phyloP scores from a whole-genome alignment of 2,888 invertebrate species.

The Synanthedon formicaeformis region DNA sequence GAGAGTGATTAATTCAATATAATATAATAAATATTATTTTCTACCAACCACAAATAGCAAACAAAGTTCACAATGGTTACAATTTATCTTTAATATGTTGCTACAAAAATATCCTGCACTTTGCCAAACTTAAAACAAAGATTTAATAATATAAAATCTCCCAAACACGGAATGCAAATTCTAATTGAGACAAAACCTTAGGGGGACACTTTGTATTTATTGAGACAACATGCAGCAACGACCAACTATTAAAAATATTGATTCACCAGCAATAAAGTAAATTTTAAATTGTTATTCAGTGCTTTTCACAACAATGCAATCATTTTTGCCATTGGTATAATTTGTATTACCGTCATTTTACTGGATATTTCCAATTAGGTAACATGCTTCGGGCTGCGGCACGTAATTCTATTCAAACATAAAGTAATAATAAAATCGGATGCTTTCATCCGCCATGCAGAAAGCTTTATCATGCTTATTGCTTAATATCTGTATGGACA shows the following conservation, averaged over 20 bases:
- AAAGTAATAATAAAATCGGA: slow-evolving; percentile 60
- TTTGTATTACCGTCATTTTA: slow-evolving; percentile 26
- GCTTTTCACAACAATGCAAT: slow-evolving; percentile 43
- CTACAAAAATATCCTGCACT: slow-evolving; percentile 1
- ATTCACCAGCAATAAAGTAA: slow-evolving; percentile 31
- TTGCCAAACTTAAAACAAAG: slow-evolving; percentile 15
- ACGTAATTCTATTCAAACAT: slow-evolving; percentile 53
- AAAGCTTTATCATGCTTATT: slow-evolving; percentile 62
- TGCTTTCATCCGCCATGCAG: slow-evolving; percentile 65
- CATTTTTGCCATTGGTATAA: slow-evolving; percentile 19
- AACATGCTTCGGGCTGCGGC: slow-evolving; percentile 69
- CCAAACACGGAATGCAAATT: slow-evolving; percentile 39
- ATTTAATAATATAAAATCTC: slow-evolving; percentile 11
- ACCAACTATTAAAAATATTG: slow-evolving; percentile 39
- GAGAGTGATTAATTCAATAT: too few relatives aligned
- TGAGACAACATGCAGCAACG: slow-evolving; percentile 61
- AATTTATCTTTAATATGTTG: background rate
- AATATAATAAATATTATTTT: too few relatives aligned
- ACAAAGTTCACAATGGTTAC: background rate
- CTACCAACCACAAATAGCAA: background rate
- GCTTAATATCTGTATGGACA: slow-evolving; percentile 31
- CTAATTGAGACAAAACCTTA: slow-evolving; percentile 35
- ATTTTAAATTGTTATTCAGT: slow-evolving; percentile 30
- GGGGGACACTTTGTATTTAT: slow-evolving; percentile 49
- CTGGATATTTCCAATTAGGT: slow-evolving; percentile 36